phyloP scores from a whole-genome alignment of 1,140 invertebrate genomes.

The Mamestra configurata region DNA sequence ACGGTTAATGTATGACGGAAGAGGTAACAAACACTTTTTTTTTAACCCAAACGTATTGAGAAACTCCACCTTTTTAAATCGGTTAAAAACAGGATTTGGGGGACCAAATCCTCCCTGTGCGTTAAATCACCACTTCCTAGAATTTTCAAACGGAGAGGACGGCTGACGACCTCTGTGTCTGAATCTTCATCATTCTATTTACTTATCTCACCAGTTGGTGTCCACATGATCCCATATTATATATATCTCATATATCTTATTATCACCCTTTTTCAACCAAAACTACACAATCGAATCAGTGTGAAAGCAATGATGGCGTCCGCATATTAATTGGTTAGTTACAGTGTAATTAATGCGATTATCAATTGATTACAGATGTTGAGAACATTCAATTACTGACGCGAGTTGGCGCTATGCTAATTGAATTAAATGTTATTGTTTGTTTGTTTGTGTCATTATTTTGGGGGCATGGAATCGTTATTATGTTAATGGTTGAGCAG shows the following conservation, averaged over 20 bases:
- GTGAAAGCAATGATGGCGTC: conserved; percentile 20
- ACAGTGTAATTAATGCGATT: conserved; percentile 36
- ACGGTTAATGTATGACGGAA: too few relatives aligned
- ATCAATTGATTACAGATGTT: conserved; percentile 40
- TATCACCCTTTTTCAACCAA: neutral
- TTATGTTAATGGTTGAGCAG: neutral
- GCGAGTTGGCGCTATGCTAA: neutral
- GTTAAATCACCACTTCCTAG: too few relatives aligned
- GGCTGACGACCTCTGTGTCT: too few relatives aligned
- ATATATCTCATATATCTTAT: neutral
- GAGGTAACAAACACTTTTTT: too few relatives aligned
- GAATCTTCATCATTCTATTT: too few relatives aligned
- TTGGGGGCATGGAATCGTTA: neutral
- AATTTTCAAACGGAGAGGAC: too few relatives aligned
- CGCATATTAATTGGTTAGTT: conserved; percentile 45
- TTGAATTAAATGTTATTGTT: conserved; percentile 29
- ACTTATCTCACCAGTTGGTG: too few relatives aligned
- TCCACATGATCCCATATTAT: neutral
- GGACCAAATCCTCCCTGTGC: too few relatives aligned
- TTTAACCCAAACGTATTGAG: too few relatives aligned
- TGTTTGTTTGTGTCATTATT: conserved; percentile 4
- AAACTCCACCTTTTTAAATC: too few relatives aligned
- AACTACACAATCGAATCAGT: conserved; percentile 14
- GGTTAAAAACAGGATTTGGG: too few relatives aligned
- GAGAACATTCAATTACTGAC: conserved; percentile 34